Base-by-base conservation (phyloP, 2,888 invertebrate genomes). In the Bombylius major region DNA sequence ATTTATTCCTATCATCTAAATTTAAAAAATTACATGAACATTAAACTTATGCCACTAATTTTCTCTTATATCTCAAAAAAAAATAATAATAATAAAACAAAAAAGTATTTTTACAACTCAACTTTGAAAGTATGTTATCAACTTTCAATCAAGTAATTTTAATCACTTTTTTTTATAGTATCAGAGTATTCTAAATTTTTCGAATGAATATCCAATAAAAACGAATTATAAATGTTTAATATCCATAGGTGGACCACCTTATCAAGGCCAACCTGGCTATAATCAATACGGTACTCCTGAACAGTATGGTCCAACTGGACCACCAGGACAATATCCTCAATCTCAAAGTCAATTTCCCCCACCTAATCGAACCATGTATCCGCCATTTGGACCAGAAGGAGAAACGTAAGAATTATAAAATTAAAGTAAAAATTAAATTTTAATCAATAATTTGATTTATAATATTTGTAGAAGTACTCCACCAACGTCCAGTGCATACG, bases 281-380 rank as follows among this genome's bases (percentile, higher is more conserved):
- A 82, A 81, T 64, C 83, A 83, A 73, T 84, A 84, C 68, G 81
- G 82, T 66, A 77, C 82, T 64, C 79, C 82, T 62, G 83, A 82
- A 70, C 76, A 70, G 73, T 80, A 72, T 72, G 78, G 72, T 73
- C 78, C 82, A 56, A 73, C 79, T 58, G 75, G 74, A 57, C 78
- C 72, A 58, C 77, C 80, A 55, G 77, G 76, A 64, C 79, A 78
- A 68, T 83, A 82, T 73, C 79, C 81, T 59, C 77, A 79, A 63
- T 77, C 79, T 58, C 79, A 77, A 67, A 73, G 73, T 65, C 78
- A 75, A 68, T 78, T 77, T 73, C 80, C 81, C 59, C 83, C 83
- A 65, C 79, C 83, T 61, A 84, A 85, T 73, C 83, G 87, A 78
- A 86, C 86, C 67, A 86, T 87, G 66, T 87, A 87, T 69, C 87